Conservation (phyloP, 1,140 invertebrate genomes). For the Cryptotermes secundus region DNA sequence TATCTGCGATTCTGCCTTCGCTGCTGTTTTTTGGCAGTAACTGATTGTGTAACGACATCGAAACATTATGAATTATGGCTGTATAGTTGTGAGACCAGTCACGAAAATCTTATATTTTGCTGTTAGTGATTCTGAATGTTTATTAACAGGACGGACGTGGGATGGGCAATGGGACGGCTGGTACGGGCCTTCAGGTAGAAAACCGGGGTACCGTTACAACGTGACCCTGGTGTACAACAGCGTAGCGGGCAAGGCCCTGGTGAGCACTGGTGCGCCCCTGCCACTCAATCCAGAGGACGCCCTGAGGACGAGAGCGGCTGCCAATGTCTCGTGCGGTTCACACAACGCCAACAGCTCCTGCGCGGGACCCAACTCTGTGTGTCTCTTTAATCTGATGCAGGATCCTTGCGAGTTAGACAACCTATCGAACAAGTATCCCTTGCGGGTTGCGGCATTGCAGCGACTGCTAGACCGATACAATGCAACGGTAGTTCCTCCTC, state of each 20-base stretch:
- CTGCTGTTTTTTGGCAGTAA: too few species aligned
- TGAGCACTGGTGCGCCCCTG: conserved; percentile 27
- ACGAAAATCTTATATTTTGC: too few species aligned
- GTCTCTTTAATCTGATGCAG: conserved; percentile 73
- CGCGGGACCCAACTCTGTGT: conserved; percentile 49
- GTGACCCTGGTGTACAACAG: conserved; percentile 53
- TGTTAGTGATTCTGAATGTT: too few species aligned
- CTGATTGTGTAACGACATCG: too few species aligned
- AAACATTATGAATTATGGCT: too few species aligned
- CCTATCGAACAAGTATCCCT: conserved; percentile 62
- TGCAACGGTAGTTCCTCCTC: conserved; percentile 66
- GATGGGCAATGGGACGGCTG: conserved; percentile 73
- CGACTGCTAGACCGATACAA: conserved; percentile 59
- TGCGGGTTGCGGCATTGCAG: conserved; percentile 58
- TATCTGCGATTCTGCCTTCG: too few species aligned
- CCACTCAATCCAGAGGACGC: background rate
- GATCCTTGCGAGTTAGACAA: conserved; percentile 87
- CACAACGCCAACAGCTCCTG: background rate
- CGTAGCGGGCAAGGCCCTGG: conserved; percentile 49
- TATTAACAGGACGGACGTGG: conserved; percentile 56
- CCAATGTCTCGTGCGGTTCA: background rate
- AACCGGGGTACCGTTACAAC: conserved; percentile 45
- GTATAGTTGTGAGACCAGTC: too few species aligned
- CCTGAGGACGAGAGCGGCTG: background rate
- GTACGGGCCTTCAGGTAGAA: conserved; percentile 76